phyloP scores from a whole-genome alignment of 2,113 vertebrate species.

The Psammodynastes pulverulentus region DNA sequence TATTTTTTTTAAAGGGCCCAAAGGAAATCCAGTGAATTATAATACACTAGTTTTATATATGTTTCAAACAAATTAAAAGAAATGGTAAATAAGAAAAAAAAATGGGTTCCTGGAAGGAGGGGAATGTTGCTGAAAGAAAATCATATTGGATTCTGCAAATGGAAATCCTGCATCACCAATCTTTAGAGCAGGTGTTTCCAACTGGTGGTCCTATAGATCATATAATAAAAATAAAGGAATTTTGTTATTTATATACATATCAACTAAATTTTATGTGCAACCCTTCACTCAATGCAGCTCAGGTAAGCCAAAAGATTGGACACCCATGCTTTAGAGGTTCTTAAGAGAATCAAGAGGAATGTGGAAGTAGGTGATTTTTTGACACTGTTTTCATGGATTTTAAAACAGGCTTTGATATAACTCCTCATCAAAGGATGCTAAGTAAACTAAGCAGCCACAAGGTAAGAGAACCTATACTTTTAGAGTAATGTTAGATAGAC shows the following conservation, averaged over 20 bases:
- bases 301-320: too few relatives aligned
- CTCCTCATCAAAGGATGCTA: background rate
- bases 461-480: background rate
- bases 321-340: background rate
- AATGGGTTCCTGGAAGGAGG: background rate
- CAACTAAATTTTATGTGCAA: too few relatives aligned
- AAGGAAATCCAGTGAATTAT: background rate
- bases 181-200: background rate
- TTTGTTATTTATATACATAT: too few relatives aligned
- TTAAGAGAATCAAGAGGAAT: background rate
- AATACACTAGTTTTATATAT: too few relatives aligned
- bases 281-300: too few relatives aligned
- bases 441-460: background rate
- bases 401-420: background rate
- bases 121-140: background rate
- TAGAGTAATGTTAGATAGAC: background rate
- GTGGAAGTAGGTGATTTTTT: background rate
- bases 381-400: background rate
- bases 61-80: background rate
- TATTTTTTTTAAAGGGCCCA: background rate
- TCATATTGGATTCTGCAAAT: background rate
- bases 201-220: too few relatives aligned
- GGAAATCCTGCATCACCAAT: background rate
- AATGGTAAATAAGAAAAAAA: background rate
- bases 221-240: too few relatives aligned